Base-by-base conservation (phyloP, 2,888 invertebrate species). In the Laothoe populi region DNA sequence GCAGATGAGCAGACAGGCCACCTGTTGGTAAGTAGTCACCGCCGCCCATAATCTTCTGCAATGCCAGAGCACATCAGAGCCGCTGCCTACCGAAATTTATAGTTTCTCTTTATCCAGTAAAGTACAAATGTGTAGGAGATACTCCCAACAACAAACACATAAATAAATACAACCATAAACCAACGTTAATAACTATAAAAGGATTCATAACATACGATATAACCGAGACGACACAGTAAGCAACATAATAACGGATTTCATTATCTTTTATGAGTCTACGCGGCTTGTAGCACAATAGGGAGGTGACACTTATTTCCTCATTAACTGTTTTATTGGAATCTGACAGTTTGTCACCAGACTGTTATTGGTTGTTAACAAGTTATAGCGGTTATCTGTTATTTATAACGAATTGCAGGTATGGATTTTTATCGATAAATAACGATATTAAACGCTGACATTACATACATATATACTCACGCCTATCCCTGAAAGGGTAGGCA, bases 221-320 rank as follows among this genome's bases (percentile, higher is more conserved):
- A 44, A 45, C 38, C 19, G 35, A 10, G 57, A 46, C 13, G 38
- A 38, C 46, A 38, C 45, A 19, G 35, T 57, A 35, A 40, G 38
- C 53, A 26, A 57, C 46, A 35, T 57, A 57, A 57, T 46, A 81
- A 78, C 75, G 72, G 77, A 74, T 83, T 82, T 84, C 78, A 84
- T 84, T 82, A 82, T 79, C 77, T 77, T 79, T 80, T 82, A 84
- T 73, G 78, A 77, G 66, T 49, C 63, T 66, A 74, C 77, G 74
- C 72, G 72, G 70, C 68, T 66, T 67, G 71, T 24, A 42, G 16
- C 57, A 42, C 35, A 57, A 57, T 57, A 58, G 63, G 53, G 31
- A 44, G 59, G 59, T 57, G 31, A 23, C 40, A 53, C 57, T 61
- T 49, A 74, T 69, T 69, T 65, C 66, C 71, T 78, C 78, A 77